Base-by-base conservation (phyloP, 1,140 invertebrate genomes). In the Caenorhabditis inopinata region DNA sequence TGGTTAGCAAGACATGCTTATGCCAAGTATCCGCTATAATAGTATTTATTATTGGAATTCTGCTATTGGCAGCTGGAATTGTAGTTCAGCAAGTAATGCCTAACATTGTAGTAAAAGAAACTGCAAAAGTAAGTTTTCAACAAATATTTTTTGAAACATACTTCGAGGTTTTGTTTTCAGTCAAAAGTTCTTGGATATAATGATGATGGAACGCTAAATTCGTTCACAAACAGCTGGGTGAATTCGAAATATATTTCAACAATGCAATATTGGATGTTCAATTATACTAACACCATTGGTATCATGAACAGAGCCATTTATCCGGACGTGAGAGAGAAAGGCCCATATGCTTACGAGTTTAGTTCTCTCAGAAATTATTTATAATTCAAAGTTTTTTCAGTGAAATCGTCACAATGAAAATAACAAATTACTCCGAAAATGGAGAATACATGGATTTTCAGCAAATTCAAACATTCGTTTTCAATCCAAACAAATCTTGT, bases 281-380 rank as follows among this genome's bases (percentile, higher is more conserved):
- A 82, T 35, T 82, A 82, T 49, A 79, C 80, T 32, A 82, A 82
- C 74, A 76, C 74, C 11, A 76, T 74, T 46, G 81, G 81, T 21
- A 78, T 82, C 1, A 76, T 82, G 62, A 79, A 82, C n/a, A 23
- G 81, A 38, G 81, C 47, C 3, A 32, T 76, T 0, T 79, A 80
- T 21, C 81, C 81, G 18, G 81, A 82, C 48, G 74, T 76, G 25
- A 9, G 68, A 27, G 81, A 82, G 29, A 82, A 82, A 27, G 81
- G 81, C 21, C 81, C 81, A 5, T 82, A 82, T 46, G 68, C 45
- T n/a, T 82, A 80, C 58, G 80, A 73, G 81, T 82, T 21, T 79
- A 62, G 38, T 7, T 48, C 47, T 27, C 7, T 14, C 23, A 38
- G 1, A 1, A 38, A n/a, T 2, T n/a, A 2, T 9, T 16, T 3